Conservation (phyloP, 2,113 vertebrate genomes). For the Phalacrocorax aristotelis region DNA sequence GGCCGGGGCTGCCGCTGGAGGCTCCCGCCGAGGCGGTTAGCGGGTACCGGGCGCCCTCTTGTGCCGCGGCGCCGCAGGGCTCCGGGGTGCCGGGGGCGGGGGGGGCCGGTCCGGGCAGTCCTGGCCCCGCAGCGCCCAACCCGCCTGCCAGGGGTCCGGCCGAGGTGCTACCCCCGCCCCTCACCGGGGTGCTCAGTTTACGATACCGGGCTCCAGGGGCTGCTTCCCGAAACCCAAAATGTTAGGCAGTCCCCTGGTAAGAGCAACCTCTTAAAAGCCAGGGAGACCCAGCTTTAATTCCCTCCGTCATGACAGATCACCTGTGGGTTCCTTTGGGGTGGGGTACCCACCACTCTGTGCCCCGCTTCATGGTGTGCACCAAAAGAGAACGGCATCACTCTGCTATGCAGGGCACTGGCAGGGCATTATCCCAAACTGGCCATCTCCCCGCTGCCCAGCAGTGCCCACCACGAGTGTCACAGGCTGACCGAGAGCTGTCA, state of each 20-base stretch:
- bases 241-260: background rate
- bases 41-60: no score
- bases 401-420: accelerated
- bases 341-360: accelerated
- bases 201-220: no score
- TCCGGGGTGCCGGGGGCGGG: no score
- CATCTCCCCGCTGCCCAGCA: background rate
- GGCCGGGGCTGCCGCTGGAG: no score
- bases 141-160: background rate
- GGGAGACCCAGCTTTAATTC: background rate
- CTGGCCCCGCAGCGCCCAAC: background rate
- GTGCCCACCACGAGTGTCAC: no score
- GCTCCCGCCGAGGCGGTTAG: no score
- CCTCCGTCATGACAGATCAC: accelerated
- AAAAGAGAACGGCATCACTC: background rate
- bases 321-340: no score
- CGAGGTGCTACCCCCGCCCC: background rate
- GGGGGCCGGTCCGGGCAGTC: no score
- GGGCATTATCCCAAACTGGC: background rate
- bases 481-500: no score
- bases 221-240: accelerated
- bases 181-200: background rate
- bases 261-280: accelerated
- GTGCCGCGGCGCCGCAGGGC: no score
- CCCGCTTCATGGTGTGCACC: accelerated